These are phyloP conservation scores for Bergia sp. DNA, from an alignment of 92 coral and sea anemone species.

Conservation along the genomic window DNA sequence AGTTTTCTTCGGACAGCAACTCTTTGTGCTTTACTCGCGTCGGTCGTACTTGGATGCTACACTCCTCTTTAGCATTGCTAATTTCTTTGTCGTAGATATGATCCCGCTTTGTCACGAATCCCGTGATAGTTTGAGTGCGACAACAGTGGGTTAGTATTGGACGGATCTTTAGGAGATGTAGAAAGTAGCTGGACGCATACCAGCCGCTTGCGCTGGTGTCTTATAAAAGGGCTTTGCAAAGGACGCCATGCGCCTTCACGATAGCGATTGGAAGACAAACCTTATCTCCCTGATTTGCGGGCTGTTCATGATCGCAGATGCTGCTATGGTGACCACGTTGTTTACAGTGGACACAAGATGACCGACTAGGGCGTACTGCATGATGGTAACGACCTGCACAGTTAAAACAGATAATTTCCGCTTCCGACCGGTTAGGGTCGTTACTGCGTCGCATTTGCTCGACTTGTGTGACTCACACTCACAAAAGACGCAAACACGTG, in stretches of 20 bases:
- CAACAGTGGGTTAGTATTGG: slow-evolving; percentile 41
- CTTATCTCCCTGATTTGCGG: slow-evolving; percentile 46
- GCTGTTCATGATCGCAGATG: slow-evolving; percentile 46
- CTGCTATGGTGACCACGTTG: slow-evolving; percentile 45
- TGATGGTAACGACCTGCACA: slow-evolving; percentile 52
- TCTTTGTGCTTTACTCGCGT: slow-evolving; percentile 54
- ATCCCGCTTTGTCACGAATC: slow-evolving; percentile 50
- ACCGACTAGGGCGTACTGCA: slow-evolving; percentile 43
- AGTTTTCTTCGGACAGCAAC: slow-evolving; percentile 41
- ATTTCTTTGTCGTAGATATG: slow-evolving; percentile 54
- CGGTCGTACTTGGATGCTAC: slow-evolving; percentile 32
- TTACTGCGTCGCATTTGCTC: slow-evolving; percentile 45
- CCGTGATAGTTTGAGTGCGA: slow-evolving; percentile 55
- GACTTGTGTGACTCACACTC: slow-evolving; percentile 50
- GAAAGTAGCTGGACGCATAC: slow-evolving; percentile 46
- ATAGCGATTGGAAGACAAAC: slow-evolving; percentile 47
- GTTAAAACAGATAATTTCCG: slow-evolving; percentile 44
- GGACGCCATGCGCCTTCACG: slow-evolving; percentile 44
- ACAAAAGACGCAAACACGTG: slow-evolving; percentile 57
- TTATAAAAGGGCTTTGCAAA: slow-evolving; percentile 45
- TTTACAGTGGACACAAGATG: slow-evolving; percentile 46
- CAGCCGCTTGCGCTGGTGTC: slow-evolving; percentile 47
- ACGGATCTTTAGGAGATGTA: slow-evolving; percentile 30
- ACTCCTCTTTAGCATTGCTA: slow-evolving; percentile 36
- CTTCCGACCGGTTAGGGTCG: slow-evolving; percentile 11